Conservation (phyloP, 2,797 vertebrate genomes). For the Sciurus carolinensis region DNA sequence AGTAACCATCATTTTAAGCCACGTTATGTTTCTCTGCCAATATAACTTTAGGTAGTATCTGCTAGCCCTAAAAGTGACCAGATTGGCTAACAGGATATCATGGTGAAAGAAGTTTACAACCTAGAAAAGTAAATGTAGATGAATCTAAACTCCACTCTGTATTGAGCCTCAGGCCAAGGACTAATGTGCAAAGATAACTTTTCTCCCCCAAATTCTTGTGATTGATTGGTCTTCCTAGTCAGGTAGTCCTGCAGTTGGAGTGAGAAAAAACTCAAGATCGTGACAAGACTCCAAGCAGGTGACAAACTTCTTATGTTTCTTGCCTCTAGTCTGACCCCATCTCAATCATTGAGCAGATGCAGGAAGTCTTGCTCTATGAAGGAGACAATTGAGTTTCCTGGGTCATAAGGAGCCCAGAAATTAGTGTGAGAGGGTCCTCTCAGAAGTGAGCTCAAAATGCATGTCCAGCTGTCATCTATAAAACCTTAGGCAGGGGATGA, state of each 20-base stretch:
- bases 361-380: background rate
- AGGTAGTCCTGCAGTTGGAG: background rate
- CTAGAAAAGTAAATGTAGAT: constrained; percentile 33
- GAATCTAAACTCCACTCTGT: background rate
- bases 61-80: background rate
- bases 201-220: background rate
- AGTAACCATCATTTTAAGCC: constrained; percentile 70
- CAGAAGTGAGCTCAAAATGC: constrained; percentile 4
- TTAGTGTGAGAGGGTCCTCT: background rate
- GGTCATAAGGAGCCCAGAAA: background rate
- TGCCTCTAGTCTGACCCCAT: background rate
- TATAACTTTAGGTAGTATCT: background rate
- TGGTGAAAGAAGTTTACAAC: background rate
- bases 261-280: background rate
- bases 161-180: background rate
- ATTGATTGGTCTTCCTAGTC: background rate
- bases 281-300: background rate
- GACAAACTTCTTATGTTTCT: constrained; percentile 16
- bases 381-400: background rate
- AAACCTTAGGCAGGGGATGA: background rate
- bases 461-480: background rate
- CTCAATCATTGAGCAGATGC: background rate
- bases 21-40: constrained; percentile 41
- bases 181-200: background rate
- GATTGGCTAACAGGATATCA: background rate